Evolutionary conservation across 2,797 vertebrate genomes (phyloP), one percentile per base, ranked within the genome.

Genomic region (Crocidura indochinensis): DNA sequence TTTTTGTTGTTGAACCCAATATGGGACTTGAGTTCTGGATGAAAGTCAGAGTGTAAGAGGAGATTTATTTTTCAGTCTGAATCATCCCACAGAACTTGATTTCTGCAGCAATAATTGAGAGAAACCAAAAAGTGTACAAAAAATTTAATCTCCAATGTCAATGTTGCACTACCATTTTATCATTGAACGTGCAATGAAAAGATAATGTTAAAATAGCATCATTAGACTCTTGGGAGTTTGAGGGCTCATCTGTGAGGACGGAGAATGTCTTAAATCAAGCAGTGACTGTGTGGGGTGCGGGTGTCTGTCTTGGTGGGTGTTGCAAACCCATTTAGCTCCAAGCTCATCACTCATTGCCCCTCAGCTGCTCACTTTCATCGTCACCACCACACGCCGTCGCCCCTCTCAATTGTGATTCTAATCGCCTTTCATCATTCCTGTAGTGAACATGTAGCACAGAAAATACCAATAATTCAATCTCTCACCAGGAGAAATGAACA

Each of bases 391-490:
- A 87, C 81, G 31, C 51, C 89, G 31, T 64, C 5, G 80, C 94
- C 87, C 15, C 94, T 88, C 92, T 96, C 95, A 89, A 8, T 79
- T 90, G 65, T 79, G 95, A 95, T 95, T 93, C 95, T 95, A 80
- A 64, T 84, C 44, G n/a, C 72, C 94, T 97, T 94, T 97, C 93
- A 96, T 97, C 94, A 65, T 94, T 68, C 78, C 90, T 68, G 14
- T 64, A 64, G 86, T 87, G 94, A 96, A 92, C 49, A 83, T 29
- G 53, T 38, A 74, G 77, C 22, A 12, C 44, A 56, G 46, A 67
- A 78, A 87, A 94, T 27, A 95, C 3, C 46, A 92, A 87, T 87
- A 95, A 95, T 96, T 96, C 85, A 89, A 90, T 95, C 94, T 97
- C 93, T 97, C 96, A 92, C 47, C 79, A 92, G 89, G 88, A 92